Percentiles rank a stretch among this genome's conserved stretches.
These are phyloP conservation scores for Platygyra sinensis DNA, from an alignment of 64 coral and sea anemone species.

Conservation along the genomic window DNA sequence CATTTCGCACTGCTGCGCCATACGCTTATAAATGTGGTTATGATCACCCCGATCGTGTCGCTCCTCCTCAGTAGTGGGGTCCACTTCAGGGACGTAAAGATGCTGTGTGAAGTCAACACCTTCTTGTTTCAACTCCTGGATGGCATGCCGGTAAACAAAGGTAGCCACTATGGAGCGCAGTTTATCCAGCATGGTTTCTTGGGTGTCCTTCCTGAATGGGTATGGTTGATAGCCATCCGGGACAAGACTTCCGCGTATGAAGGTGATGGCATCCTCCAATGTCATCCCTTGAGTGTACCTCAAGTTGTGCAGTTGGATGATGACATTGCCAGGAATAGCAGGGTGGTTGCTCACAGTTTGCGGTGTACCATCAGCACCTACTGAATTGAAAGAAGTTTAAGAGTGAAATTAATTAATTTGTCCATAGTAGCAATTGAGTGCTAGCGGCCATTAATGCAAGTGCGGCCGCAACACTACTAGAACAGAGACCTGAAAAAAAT, in stretches of 20 bases:
- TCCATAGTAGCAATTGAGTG: too few relatives aligned
- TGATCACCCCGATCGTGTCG: slow-evolving; percentile 70
- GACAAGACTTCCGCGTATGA: background rate
- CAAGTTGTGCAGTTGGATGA: slow-evolving; percentile 16
- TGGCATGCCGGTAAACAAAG: slow-evolving; percentile 2
- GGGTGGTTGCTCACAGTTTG: background rate
- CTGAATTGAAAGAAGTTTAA: too few relatives aligned
- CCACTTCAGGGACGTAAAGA: slow-evolving; percentile 55
- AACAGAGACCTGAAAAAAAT: too few relatives aligned
- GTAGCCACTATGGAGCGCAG: slow-evolving; percentile 29
- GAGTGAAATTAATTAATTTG: too few relatives aligned
- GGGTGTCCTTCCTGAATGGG: slow-evolving; percentile 32
- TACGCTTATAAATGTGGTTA: slow-evolving; percentile 62
- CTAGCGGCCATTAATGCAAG: too few relatives aligned
- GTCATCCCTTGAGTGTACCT: slow-evolving; percentile 10
- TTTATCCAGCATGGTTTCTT: slow-evolving; percentile 38
- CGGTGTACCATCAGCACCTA: slow-evolving; percentile 5
- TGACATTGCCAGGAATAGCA: slow-evolving; percentile 22
- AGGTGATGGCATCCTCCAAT: slow-evolving; percentile 33
- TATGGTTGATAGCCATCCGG: too few relatives aligned
- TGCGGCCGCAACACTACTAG: too few relatives aligned
- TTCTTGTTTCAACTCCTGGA: slow-evolving; percentile 2
- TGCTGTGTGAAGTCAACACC: slow-evolving; percentile 53
- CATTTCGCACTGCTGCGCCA: slow-evolving; percentile 27
- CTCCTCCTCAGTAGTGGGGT: background rate